Base-by-base conservation (phyloP, 1,140 invertebrate species). In the Trichoplusia ni region DNA sequence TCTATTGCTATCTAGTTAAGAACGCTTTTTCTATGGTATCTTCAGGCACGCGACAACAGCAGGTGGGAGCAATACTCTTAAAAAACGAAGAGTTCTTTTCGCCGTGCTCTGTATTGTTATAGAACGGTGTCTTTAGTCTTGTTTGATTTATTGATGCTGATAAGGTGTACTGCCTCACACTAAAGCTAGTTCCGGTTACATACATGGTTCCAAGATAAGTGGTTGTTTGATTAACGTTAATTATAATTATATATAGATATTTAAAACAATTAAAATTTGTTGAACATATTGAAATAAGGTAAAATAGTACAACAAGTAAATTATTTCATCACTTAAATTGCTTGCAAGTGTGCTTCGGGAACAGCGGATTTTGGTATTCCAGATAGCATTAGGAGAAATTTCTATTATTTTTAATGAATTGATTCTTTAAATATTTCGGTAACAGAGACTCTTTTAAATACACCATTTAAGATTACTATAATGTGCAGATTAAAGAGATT, bases 41-140 rank as follows among this genome's bases (percentile, higher is more conserved):
- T 27, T 7, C 7, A n/a, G 82, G 86, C 88, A 89, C 88, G 86
- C 84, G 88, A 84, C 88, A 77, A 64, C 75, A 83, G 88, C 88
- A 90, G 88, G 88, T 90, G 87, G 84, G 73, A 86, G 73, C 81
- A 70, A 67, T 69, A 66, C 58, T 75, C 75, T 86, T 89, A 89
- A 89, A 90, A 90, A 90, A 86, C 84, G 75, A 79, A 86, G 78
- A 81, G 79, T 78, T 76, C 87, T 87, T 88, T 80, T 84, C 67
- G 73, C 69, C 63, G 67, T 75, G 71, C 74, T 72, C 81, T 81
- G 78, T 86, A 74, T 60, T 60, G 56, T 59, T 80, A 84, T 75
- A 79, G 73, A 81, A 78, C 79, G 71, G 75, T 71, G 77, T 74
- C 74, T 82, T 77, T 79, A 81, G 75, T 72, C 65, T 73, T 69